phyloP scores from a whole-genome alignment of 2,888 invertebrate species.

The Calliphora vomitoria region DNA sequence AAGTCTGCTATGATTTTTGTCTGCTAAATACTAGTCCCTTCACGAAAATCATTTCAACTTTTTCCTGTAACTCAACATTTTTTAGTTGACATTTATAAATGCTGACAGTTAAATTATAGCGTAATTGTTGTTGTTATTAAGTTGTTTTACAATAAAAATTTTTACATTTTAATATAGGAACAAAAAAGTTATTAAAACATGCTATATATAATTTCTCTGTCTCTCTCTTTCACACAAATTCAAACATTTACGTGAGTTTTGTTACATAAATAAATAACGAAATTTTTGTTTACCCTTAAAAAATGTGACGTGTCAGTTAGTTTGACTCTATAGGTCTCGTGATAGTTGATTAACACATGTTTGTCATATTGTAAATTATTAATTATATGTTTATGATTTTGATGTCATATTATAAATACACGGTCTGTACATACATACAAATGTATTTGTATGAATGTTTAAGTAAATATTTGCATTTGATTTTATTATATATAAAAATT shows the following conservation, averaged over 20 bases:
- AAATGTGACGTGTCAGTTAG: neutral
- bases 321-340: constrained; percentile 1
- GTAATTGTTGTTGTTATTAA: constrained; percentile 58
- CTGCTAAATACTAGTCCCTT: too few relatives aligned
- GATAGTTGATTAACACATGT: constrained; percentile 51
- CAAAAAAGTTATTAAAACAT: constrained; percentile 43
- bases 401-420: neutral
- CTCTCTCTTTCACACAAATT: too few relatives aligned
- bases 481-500: constrained; percentile 47
- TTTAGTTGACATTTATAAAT: too few relatives aligned
- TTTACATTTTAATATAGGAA: constrained; percentile 41
- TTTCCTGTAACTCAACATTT: too few relatives aligned
- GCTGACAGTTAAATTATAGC: constrained; percentile 56
- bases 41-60: too few relatives aligned
- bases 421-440: neutral
- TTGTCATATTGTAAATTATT: constrained; percentile 55
- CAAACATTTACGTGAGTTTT: constrained; percentile 31
- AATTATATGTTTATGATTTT: constrained; percentile 46
- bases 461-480: constrained; percentile 44
- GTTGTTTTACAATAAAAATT: constrained; percentile 31
- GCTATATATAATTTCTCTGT: neutral
- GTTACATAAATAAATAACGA: constrained; percentile 44
- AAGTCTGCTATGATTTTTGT: too few relatives aligned
- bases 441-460: neutral
- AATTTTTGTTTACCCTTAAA: constrained; percentile 1